Percentiles rank a stretch among this genome's conserved stretches.
These are phyloP conservation scores for Calcarius ornatus DNA, from an alignment of 2,113 vertebrate genomes.

Conservation along the genomic window DNA sequence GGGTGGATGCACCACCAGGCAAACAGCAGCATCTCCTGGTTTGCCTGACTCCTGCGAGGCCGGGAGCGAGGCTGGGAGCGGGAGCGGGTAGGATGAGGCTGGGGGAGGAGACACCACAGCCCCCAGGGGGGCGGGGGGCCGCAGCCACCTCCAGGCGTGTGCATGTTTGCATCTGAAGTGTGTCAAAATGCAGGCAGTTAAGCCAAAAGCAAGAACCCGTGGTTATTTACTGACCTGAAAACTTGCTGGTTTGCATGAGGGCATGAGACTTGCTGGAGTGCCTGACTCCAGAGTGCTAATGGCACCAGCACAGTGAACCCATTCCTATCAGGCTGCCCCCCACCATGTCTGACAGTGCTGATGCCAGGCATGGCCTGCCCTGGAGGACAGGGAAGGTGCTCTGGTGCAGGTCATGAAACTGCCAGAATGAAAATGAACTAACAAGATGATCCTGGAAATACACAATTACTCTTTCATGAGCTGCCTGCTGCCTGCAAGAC, in stretches of 20 bases:
- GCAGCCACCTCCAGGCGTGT: neutral
- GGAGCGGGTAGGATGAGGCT: rapidly evolving
- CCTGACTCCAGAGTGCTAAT: neutral
- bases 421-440: rapidly evolving
- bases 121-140: rapidly evolving
- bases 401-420: neutral
- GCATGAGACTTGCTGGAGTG: too few relatives aligned
- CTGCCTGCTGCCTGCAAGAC: neutral
- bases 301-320: neutral
- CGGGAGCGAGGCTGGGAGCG: rapidly evolving
- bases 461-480: rapidly evolving
- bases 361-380: neutral
- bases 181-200: neutral
- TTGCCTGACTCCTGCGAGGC: rapidly evolving
- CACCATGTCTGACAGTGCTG: rapidly evolving
- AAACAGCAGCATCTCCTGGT: neutral
- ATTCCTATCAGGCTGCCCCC: neutral
- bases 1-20: neutral
- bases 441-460: neutral
- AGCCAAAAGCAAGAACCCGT: neutral
- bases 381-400: neutral
- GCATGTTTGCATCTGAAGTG: neutral
- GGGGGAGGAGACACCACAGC: neutral
- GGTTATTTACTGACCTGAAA: neutral
- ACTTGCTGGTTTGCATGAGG: neutral